Evolutionary conservation across 2,888 invertebrate genomes (phyloP), one percentile per base, ranked within the genome.

Genomic region (Trichopoda pennipes): DNA sequence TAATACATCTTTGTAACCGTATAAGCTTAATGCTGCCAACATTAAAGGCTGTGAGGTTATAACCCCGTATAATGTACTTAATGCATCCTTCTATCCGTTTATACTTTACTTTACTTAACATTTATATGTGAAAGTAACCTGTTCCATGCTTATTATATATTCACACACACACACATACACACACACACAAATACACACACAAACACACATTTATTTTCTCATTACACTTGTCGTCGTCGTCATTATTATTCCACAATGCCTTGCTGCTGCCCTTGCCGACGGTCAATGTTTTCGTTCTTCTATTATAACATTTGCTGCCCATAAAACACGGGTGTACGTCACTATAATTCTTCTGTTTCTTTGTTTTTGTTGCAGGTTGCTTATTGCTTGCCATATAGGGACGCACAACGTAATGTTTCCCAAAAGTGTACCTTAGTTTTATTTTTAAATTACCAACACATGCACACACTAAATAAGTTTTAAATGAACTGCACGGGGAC

Each of bases 21-120:
- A 42, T 75, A 75, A 68, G 75, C 80, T 82, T 81, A 85, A 21
- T 69, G 4, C 77, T 10, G 68, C 79, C 75, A 79, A 79, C 75
- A 63, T 79, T 72, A 38, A 60, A 68, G 61, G 61, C 56, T 61
- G 61, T 61, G 85, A 85, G 88, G 89, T 89, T 90, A 87, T 88
- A 89, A 89, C 90, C 90, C 90, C 88, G 87, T 87, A 90, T 90
- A 90, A 90, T 90, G 87, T 87, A 86, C 87, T 90, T 89, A 89
- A 89, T 89, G 89, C 88, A 90, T 88, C 88, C 87, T 87, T 61
- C 68, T 58, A 44, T 47, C 35, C 38, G n/a, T 56, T 14, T 12
- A 53, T 32, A 66, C 38, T 51, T n/a, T 28, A 7, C 3, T 28
- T 28, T 6, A 7, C 3, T 28, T 28, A 1, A 16, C 38, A 61